Percentiles rank a stretch among this genome's conserved stretches.
phyloP scores from a whole-genome alignment of 2,888 invertebrate species.

The Entomobrya proxima region DNA sequence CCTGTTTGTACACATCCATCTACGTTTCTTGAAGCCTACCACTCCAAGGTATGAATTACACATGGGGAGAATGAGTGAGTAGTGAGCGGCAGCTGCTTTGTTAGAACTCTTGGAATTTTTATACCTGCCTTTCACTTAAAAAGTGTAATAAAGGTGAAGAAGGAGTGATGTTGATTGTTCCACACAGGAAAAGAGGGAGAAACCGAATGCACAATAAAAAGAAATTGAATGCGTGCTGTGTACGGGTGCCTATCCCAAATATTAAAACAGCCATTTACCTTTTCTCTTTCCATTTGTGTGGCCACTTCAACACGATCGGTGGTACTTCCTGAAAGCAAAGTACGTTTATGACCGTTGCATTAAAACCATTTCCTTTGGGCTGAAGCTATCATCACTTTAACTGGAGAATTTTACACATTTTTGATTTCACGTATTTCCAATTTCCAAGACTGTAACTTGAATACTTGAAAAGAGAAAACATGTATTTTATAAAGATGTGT shows the following conservation, averaged over 20 bases:
- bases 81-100: constrained; percentile 54
- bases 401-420: too few species aligned
- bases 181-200: constrained; percentile 13
- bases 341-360: neutral
- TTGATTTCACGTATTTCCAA: neutral
- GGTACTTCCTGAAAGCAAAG: neutral
- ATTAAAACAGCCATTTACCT: neutral
- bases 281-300: neutral
- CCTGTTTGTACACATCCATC: constrained; percentile 23
- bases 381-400: neutral
- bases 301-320: neutral
- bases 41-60: constrained; percentile 46
- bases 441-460: neutral
- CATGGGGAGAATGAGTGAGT: constrained; percentile 46
- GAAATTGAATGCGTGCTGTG: neutral
- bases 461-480: neutral
- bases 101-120: constrained; percentile 46
- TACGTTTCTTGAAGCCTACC: neutral
- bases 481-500: too few species aligned
- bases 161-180: constrained; percentile 20
- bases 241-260: neutral
- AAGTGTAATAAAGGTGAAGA: constrained; percentile 60
- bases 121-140: constrained; percentile 58
- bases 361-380: neutral
- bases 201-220: neutral